Evolutionary conservation across 1,140 invertebrate species (phyloP).

Genomic region (Myzus persicae): DNA sequence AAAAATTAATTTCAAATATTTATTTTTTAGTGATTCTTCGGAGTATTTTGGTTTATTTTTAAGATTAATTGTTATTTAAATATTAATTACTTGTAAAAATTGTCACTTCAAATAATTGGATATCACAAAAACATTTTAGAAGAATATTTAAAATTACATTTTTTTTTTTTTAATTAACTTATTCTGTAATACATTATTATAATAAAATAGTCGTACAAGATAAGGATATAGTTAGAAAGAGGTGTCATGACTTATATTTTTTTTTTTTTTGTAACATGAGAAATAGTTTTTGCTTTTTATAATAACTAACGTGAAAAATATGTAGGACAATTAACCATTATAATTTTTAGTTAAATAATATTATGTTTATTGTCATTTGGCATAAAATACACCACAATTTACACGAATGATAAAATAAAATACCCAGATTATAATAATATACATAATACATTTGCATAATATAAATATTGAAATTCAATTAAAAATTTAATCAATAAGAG

Average conservation of each 20-base stretch:
- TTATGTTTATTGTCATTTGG: not conserved
- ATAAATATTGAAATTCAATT: not conserved
- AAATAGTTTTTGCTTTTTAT: too few relatives aligned
- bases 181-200: too few relatives aligned
- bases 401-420: not conserved
- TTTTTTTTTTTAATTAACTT: not conserved
- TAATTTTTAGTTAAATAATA: not conserved
- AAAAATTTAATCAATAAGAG: not conserved
- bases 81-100: not conserved
- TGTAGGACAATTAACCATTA: not conserved
- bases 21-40: not conserved
- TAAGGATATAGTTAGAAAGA: too few relatives aligned
- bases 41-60: not conserved
- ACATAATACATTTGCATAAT: not conserved
- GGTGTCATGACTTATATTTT: too few relatives aligned
- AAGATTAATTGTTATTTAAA: not conserved
- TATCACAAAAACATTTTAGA: not conserved
- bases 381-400: not conserved
- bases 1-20: not conserved
- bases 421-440: not conserved
- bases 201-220: too few relatives aligned
- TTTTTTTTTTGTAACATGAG: too few relatives aligned
- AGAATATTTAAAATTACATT: not conserved
- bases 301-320: not conserved
- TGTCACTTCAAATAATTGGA: not conserved